Evolutionary conservation across 2,797 vertebrate genomes (phyloP).

Genomic region (Buphagus erythrorhynchus): DNA sequence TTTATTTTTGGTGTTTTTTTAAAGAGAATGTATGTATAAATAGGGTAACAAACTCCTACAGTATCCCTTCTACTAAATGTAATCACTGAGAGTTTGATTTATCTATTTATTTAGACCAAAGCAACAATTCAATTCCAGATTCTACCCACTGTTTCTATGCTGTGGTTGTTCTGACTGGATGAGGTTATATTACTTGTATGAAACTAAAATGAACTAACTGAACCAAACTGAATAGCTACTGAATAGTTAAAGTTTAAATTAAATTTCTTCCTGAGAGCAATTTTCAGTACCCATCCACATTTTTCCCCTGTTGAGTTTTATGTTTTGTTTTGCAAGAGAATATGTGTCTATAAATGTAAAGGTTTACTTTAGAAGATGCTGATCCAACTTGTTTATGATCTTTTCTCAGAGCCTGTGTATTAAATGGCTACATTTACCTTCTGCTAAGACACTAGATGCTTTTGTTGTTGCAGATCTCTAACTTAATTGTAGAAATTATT

Average conservation of each 20-base stretch:
- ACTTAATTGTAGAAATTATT: background rate
- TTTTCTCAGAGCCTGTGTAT: background rate
- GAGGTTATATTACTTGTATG: background rate
- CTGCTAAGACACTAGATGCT: background rate
- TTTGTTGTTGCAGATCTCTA: background rate
- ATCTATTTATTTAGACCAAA: background rate
- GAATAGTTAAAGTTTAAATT: constrained; percentile 44
- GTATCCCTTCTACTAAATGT: background rate
- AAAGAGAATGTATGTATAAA: background rate
- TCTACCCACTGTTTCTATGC: background rate
- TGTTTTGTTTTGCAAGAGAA: constrained; percentile 10
- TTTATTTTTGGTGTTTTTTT: background rate
- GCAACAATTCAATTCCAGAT: background rate
- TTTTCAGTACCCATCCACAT: background rate
- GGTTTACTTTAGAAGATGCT: background rate
- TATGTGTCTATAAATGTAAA: constrained; percentile 10
- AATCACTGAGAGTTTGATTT: accelerated
- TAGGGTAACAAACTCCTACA: background rate
- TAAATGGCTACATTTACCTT: constrained; percentile 35
- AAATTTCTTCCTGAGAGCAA: constrained; percentile 11
- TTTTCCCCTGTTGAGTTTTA: constrained; percentile 32
- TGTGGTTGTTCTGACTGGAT: background rate
- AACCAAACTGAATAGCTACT: background rate
- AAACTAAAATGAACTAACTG: background rate
- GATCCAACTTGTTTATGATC: background rate